A percentile compares a stretch with the other conserved stretches of the same genome.
These are phyloP conservation scores for Telmatochromis sp. DNA, from an alignment of 2,113 vertebrate genomes.

Conservation along the genomic window DNA sequence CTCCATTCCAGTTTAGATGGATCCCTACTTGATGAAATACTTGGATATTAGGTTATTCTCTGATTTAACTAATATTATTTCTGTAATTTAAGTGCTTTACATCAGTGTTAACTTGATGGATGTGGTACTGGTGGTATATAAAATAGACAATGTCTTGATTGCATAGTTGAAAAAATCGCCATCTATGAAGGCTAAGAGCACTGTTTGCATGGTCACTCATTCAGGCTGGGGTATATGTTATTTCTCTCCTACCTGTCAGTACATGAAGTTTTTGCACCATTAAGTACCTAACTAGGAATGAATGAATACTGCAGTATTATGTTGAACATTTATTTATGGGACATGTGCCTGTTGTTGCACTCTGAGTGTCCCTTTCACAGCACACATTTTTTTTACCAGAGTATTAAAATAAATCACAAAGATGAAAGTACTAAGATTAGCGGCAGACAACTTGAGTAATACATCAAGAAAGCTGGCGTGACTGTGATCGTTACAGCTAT, in stretches of 20 bases:
- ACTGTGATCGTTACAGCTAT: background rate
- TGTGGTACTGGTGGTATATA: background rate
- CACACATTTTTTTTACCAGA: background rate
- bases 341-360: background rate
- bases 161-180: background rate
- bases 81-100: background rate
- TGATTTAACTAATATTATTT: background rate
- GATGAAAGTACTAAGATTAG: background rate
- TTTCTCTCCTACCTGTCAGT: background rate
- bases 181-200: background rate
- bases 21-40: background rate
- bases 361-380: background rate
- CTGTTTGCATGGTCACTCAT: background rate
- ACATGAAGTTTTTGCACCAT: background rate
- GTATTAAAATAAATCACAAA: background rate
- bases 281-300: background rate
- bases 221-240: background rate
- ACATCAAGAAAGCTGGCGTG: background rate
- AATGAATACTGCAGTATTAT: background rate
- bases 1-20: background rate
- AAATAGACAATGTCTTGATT: background rate
- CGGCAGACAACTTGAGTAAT: background rate
- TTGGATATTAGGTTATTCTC: background rate
- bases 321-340: background rate
- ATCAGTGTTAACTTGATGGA: background rate